Conservation (phyloP, 2,113 vertebrate genomes). For the Pelobates fuscus region DNA sequence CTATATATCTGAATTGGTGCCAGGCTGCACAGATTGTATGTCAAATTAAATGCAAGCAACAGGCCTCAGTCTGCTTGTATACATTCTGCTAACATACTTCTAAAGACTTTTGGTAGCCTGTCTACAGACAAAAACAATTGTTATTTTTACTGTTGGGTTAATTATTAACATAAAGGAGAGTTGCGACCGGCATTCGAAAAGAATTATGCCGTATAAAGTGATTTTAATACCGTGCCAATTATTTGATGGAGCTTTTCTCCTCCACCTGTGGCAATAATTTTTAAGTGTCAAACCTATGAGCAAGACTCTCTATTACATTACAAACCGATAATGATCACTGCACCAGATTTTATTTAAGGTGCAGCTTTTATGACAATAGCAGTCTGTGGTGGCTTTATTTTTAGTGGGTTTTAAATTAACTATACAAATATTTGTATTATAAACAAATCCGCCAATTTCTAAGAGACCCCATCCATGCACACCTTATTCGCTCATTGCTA, state of each 20-base stretch:
- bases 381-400: constrained; percentile 21
- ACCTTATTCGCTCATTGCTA: background rate
- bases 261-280: constrained; percentile 45
- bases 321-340: constrained; percentile 42
- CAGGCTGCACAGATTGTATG: constrained; percentile 70
- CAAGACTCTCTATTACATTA: constrained; percentile 28
- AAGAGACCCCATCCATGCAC: background rate
- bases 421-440: background rate
- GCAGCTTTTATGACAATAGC: constrained; percentile 29
- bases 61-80: constrained; percentile 65
- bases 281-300: constrained; percentile 33
- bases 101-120: constrained; percentile 63
- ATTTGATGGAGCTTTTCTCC: constrained; percentile 26
- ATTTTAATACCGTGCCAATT: constrained; percentile 20
- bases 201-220: constrained; percentile 62
- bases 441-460: background rate
- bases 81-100: constrained; percentile 64
- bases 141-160: constrained; percentile 60
- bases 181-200: constrained; percentile 68
- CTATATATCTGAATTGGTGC: constrained; percentile 65
- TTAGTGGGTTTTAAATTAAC: background rate
- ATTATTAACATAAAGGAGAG: constrained; percentile 68
- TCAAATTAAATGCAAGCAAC: constrained; percentile 67
- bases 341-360: constrained; percentile 33
- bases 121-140: constrained; percentile 33